Percentiles rank a stretch among this genome's conserved stretches.
Evolutionary conservation across 2,888 invertebrate genomes (phyloP).

Genomic region (Harpalus rubripes): DNA sequence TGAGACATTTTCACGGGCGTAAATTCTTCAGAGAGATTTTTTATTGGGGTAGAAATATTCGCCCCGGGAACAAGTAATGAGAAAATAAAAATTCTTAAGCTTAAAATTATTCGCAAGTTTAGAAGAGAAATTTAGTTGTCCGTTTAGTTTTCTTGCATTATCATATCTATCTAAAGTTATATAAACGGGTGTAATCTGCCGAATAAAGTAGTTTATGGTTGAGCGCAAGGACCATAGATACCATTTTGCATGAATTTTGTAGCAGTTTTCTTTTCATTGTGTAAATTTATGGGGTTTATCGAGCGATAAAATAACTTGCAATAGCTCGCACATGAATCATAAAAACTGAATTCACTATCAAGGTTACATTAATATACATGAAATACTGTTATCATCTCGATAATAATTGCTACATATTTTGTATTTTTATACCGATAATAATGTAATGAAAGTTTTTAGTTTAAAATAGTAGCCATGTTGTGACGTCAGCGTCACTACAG

Average conservation of each 20-base stretch:
- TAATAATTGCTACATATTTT: too few relatives aligned
- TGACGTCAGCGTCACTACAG: too few relatives aligned
- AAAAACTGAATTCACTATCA: not conserved
- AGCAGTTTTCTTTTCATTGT: not conserved
- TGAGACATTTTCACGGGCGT: constrained; percentile 42
- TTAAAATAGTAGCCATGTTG: too few relatives aligned
- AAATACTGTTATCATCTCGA: not conserved
- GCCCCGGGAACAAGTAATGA: constrained; percentile 26
- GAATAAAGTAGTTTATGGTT: constrained; percentile 15
- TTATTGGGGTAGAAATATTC: constrained; percentile 25
- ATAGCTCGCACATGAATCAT: not conserved
- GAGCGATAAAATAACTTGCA: not conserved
- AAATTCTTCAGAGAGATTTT: constrained; percentile 52
- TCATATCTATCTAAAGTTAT: not conserved
- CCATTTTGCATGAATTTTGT: constrained; percentile 8
- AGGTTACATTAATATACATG: not conserved
- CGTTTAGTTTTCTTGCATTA: constrained; percentile 17
- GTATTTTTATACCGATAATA: too few relatives aligned
- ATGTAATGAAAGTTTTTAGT: too few relatives aligned
- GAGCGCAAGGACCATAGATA: not conserved
- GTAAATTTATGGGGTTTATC: not conserved
- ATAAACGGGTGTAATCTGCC: not conserved
- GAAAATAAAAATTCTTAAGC: constrained; percentile 50
- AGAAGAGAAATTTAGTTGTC: constrained; percentile 11
- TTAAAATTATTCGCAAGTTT: constrained; percentile 26